Evolutionary conservation across 2,113 vertebrate species (phyloP).

Genomic region (Chionodraco myersi): DNA sequence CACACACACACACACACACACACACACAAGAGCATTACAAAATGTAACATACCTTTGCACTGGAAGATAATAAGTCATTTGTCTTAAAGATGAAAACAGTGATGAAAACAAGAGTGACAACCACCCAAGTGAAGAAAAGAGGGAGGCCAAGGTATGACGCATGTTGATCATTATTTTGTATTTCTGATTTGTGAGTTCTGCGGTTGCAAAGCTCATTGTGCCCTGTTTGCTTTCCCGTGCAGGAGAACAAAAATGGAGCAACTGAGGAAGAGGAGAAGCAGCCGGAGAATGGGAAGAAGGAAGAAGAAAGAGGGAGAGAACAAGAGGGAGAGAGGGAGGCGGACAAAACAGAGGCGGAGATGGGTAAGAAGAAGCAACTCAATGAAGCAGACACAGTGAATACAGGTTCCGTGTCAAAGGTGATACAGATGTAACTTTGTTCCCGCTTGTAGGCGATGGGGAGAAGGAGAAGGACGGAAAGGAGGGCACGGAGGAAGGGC

Average conservation of each 20-base stretch:
- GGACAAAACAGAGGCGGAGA: slow-evolving; percentile 90
- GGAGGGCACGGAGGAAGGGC: slow-evolving; percentile 88
- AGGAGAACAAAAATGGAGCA: slow-evolving; percentile 89
- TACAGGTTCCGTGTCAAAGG: neutral
- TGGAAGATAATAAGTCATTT: slow-evolving; percentile 1
- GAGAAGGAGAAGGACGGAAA: slow-evolving; percentile 94
- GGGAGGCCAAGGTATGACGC: slow-evolving; percentile 88
- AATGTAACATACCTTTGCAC: neutral
- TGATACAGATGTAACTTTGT: neutral
- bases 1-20: neutral
- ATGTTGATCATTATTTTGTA: neutral
- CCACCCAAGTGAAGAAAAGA: slow-evolving; percentile 91
- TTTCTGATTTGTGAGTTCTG: neutral
- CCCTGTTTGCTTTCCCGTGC: slow-evolving; percentile 8
- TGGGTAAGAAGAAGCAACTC: slow-evolving; percentile 77
- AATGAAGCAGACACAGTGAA: neutral
- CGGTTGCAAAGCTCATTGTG: neutral
- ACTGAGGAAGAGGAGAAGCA: slow-evolving; percentile 91
- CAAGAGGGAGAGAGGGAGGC: slow-evolving; percentile 90
- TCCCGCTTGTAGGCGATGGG: slow-evolving; percentile 82
- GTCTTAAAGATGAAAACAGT: slow-evolving; percentile 86
- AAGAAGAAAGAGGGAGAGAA: slow-evolving; percentile 88
- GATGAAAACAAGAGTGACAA: slow-evolving; percentile 89
- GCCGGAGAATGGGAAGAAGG: slow-evolving; percentile 89
- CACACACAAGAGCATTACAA: too few relatives aligned